Evolutionary conservation across 2,888 invertebrate species (phyloP).

Genomic region (Rhogogaster chlorosoma): DNA sequence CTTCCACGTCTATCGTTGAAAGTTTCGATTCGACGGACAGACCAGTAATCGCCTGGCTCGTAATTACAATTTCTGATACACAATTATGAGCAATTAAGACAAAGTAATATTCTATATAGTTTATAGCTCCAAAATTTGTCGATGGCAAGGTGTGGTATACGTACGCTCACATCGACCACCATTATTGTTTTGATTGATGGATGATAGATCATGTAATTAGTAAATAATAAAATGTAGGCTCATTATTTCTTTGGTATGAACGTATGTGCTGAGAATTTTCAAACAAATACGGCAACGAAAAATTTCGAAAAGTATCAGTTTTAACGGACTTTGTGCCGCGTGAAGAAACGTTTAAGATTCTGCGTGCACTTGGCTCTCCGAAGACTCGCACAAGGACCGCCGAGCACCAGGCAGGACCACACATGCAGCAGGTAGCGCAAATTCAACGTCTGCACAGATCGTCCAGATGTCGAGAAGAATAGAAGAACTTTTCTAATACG

Average conservation of each 20-base stretch:
- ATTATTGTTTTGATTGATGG: background rate
- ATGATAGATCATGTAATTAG: background rate
- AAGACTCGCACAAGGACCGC: background rate
- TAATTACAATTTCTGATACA: conserved; percentile 13
- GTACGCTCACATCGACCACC: background rate
- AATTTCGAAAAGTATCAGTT: conserved; percentile 30
- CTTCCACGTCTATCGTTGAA: conserved; percentile 1
- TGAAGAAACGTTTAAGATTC: conserved; percentile 39
- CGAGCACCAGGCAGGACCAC: conserved; percentile 39
- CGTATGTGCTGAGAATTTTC: background rate
- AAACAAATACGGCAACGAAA: conserved; percentile 10
- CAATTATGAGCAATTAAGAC: conserved; percentile 16
- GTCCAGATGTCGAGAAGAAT: background rate
- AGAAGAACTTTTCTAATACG: background rate
- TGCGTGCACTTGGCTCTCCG: conserved; percentile 1
- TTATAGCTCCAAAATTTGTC: conserved; percentile 16
- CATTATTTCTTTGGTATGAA: background rate
- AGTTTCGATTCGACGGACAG: conserved; percentile 7
- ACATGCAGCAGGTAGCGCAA: conserved; percentile 38
- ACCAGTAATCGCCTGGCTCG: background rate
- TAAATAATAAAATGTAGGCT: background rate
- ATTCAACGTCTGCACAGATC: background rate
- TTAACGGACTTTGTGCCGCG: conserved; percentile 4
- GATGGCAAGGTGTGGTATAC: background rate
- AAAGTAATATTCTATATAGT: background rate